Conservation (phyloP, 2,888 invertebrate genomes). For the Drosophila monieri region DNA sequence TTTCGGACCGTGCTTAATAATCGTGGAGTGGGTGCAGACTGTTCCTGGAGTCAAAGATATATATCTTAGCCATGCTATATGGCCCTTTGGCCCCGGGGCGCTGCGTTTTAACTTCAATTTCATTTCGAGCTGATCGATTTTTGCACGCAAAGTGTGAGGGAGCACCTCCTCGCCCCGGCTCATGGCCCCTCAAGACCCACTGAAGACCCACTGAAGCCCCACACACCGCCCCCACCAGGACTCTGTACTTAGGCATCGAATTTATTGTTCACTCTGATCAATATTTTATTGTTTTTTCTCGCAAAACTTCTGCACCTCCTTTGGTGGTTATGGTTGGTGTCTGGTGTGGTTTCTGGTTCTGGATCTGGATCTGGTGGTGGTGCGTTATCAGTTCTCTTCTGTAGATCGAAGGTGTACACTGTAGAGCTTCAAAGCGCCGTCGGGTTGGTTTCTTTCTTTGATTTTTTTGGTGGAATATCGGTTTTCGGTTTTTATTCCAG, state of each 20-base stretch:
- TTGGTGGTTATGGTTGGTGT: slow-evolving; percentile 19
- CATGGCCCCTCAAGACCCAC: neutral
- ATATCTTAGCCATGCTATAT: slow-evolving; percentile 43
- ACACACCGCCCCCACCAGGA: slow-evolving; percentile 6
- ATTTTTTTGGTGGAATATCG: slow-evolving; percentile 13
- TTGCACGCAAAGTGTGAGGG: slow-evolving; percentile 80
- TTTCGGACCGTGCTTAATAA: neutral
- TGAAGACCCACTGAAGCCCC: neutral
- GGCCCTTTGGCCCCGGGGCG: slow-evolving; percentile 62
- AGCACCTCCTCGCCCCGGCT: slow-evolving; percentile 20
- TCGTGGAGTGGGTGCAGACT: slow-evolving; percentile 1
- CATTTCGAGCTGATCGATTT: slow-evolving; percentile 80
- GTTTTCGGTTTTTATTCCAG: slow-evolving; percentile 30
- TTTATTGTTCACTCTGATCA: slow-evolving; percentile 66
- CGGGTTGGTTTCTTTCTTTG: slow-evolving; percentile 25
- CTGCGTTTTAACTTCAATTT: slow-evolving; percentile 73
- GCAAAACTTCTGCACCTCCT: slow-evolving; percentile 69
- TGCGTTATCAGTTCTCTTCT: slow-evolving; percentile 61
- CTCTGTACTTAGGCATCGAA: slow-evolving; percentile 71
- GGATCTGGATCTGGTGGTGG: slow-evolving; percentile 27
- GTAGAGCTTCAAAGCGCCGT: slow-evolving; percentile 72
- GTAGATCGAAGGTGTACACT: slow-evolving; percentile 29
- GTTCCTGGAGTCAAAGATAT: slow-evolving; percentile 26
- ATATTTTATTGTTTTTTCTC: slow-evolving; percentile 72
- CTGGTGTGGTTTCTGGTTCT: slow-evolving; percentile 16